These are phyloP conservation scores for Cydia splendana DNA, from an alignment of 1,140 invertebrate genomes.

Conservation along the genomic window DNA sequence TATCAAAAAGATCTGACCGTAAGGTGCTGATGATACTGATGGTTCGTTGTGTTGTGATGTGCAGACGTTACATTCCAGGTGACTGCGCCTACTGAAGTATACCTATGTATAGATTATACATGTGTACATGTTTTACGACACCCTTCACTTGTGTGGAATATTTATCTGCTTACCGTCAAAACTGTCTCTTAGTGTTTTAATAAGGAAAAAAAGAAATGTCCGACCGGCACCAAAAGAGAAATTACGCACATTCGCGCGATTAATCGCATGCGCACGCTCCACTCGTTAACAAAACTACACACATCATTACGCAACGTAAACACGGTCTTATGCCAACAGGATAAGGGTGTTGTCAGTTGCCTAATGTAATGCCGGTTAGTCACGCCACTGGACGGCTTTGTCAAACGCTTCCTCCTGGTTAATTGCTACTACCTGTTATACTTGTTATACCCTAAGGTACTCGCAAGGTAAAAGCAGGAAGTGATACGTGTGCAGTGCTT, in stretches of 20 bases:
- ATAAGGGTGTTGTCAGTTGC: slow-evolving; percentile 1
- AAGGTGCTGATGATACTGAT: background rate
- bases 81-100: too few species aligned
- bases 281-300: background rate
- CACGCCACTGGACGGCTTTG: slow-evolving; percentile 25
- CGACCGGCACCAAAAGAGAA: slow-evolving; percentile 23
- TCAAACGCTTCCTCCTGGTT: slow-evolving; percentile 23
- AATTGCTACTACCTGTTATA: slow-evolving; percentile 23
- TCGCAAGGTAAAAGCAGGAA: background rate
- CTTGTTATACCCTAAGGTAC: slow-evolving; percentile 14
- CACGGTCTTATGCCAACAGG: background rate
- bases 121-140: background rate
- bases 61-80: too few species aligned
- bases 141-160: background rate
- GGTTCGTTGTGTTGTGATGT: too few species aligned
- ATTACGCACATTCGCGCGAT: slow-evolving; percentile 29
- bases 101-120: too few species aligned
- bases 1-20: background rate
- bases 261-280: slow-evolving; percentile 18
- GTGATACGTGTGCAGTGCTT: background rate
- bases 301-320: background rate
- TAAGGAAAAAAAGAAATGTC: background rate
- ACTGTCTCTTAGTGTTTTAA: background rate
- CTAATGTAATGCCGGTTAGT: slow-evolving; percentile 17
- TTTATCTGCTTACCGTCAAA: background rate